Percentiles rank a stretch among this genome's conserved stretches.
phyloP scores from a whole-genome alignment of 2,113 vertebrate genomes.

The Pionites leucogaster region DNA sequence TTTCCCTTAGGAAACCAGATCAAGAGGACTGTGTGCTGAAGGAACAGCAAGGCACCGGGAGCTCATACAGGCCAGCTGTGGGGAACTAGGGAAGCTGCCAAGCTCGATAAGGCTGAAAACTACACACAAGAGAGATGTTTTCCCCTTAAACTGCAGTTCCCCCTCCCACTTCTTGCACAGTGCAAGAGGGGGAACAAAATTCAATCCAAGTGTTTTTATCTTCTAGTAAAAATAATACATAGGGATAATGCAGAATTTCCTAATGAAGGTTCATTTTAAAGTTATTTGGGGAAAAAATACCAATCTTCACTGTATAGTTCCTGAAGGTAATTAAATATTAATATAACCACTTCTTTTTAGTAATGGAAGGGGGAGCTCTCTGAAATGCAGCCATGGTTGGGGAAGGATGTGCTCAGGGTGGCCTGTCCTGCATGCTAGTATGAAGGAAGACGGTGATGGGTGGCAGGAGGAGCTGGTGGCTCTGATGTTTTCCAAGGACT shows the following conservation, averaged over 20 bases:
- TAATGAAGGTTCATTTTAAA: neutral
- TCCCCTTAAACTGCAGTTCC: neutral
- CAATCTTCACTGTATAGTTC: neutral
- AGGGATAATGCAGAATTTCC: neutral
- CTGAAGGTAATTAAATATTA: neutral
- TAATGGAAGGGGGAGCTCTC: neutral
- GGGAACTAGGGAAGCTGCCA: neutral
- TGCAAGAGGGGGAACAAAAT: neutral
- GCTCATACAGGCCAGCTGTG: fast-evolving
- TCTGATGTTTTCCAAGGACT: fast-evolving
- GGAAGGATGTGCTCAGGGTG: neutral
- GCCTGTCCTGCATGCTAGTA: fast-evolving
- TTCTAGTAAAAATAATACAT: neutral
- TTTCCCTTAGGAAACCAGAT: neutral
- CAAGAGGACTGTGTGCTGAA: neutral
- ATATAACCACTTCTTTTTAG: neutral
- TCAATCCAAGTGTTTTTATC: neutral
- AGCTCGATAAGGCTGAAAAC: neutral
- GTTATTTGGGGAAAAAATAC: neutral
- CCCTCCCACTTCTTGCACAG: neutral
- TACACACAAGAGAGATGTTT: neutral
- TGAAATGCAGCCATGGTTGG: neutral
- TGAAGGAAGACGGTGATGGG: neutral
- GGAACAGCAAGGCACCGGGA: neutral
- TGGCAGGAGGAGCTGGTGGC: neutral